A percentile compares a stretch with the other conserved stretches of the same genome.
Evolutionary conservation across 2,888 invertebrate species (phyloP).

Genomic region (Dryobotodes eremita): DNA sequence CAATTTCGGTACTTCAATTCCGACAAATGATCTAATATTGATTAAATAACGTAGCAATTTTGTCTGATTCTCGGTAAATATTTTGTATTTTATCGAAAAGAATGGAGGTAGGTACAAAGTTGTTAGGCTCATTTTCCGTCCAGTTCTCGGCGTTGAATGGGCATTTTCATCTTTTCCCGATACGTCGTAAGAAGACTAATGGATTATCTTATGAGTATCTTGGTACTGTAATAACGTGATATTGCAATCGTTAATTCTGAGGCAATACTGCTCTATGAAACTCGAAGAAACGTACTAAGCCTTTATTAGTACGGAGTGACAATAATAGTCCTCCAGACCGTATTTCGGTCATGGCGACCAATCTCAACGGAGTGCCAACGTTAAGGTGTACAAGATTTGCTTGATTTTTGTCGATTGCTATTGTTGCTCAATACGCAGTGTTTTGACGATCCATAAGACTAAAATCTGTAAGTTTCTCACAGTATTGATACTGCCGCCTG

Average conservation of each 20-base stretch:
- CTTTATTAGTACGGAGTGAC: background rate
- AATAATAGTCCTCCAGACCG: too few relatives aligned
- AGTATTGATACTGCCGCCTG: background rate
- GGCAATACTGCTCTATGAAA: conserved; percentile 21
- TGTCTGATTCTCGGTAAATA: conserved; percentile 11
- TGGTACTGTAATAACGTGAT: conserved; percentile 13
- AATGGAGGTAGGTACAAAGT: background rate
- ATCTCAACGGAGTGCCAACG: too few relatives aligned
- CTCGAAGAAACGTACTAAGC: background rate
- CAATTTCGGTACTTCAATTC: conserved; percentile 44
- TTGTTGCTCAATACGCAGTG: too few relatives aligned
- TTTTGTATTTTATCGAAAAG: conserved; percentile 16
- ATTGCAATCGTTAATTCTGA: conserved; percentile 43
- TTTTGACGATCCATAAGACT: background rate
- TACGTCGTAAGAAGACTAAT: conserved; percentile 44
- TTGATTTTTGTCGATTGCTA: background rate
- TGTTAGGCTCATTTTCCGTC: background rate
- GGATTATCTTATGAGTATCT: conserved; percentile 46
- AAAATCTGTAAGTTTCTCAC: background rate
- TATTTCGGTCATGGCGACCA: too few relatives aligned
- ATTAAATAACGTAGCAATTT: conserved; percentile 42
- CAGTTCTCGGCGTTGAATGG: background rate
- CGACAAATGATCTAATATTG: conserved; percentile 45
- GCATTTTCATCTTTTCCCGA: conserved; percentile 40
- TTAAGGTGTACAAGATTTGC: background rate